Percentiles rank a stretch among this genome's conserved stretches.
phyloP scores from a whole-genome alignment of 2,888 invertebrate genomes.

The Diloba caeruleocephala region DNA sequence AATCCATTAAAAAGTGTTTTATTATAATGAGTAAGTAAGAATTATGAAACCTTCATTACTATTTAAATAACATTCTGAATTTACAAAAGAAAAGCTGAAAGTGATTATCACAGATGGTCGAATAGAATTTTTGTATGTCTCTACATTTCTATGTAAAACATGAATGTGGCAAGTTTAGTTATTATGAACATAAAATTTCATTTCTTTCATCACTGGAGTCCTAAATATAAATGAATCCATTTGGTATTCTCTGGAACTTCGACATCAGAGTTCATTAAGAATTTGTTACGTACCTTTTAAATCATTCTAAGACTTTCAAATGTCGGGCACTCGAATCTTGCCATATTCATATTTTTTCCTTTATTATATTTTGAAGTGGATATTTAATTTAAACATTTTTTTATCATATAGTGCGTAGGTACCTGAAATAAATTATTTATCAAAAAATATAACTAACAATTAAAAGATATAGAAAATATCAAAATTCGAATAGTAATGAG shows the following conservation, averaged over 20 bases:
- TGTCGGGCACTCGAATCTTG: conserved; percentile 10
- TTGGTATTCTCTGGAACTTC: conserved; percentile 37
- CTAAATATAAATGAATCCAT: conserved; percentile 41
- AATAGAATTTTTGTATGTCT: too few species aligned
- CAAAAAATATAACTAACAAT: conserved; percentile 35
- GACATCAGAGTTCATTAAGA: conserved; percentile 42
- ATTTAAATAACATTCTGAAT: too few species aligned
- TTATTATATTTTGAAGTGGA: not conserved
- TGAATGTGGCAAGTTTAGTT: too few species aligned
- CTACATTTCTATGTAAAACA: too few species aligned
- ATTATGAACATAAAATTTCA: conserved; percentile 13
- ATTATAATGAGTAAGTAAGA: too few species aligned
- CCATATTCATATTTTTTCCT: conserved; percentile 3
- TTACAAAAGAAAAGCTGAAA: too few species aligned
- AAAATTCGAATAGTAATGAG: conserved; percentile 52
- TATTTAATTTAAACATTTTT: conserved; percentile 11
- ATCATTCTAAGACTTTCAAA: conserved; percentile 29
- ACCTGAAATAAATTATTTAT: conserved; percentile 45
- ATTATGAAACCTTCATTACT: too few species aligned
- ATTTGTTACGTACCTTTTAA: conserved; percentile 33
- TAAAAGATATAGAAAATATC: conserved; percentile 37
- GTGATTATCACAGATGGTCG: too few species aligned
- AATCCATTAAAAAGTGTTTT: too few species aligned
- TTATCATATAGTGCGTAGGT: conserved; percentile 43
- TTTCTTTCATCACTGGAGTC: conserved; percentile 22